phyloP scores from a whole-genome alignment of 37 sponge, comb jelly and placozoan genomes.

The Chondrosia reniformis region DNA sequence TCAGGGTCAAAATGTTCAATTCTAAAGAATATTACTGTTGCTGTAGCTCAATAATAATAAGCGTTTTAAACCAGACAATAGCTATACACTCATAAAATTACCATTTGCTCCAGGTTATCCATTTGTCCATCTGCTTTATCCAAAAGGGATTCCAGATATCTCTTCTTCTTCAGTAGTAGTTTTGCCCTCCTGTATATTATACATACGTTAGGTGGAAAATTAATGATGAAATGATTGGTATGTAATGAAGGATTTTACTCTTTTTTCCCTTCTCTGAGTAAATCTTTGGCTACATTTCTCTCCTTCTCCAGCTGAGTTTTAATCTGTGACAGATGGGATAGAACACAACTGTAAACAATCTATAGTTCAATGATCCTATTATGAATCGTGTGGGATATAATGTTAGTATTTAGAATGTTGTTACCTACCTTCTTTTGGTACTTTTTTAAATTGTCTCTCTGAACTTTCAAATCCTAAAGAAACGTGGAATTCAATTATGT shows the following conservation, averaged over 20 bases:
- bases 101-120: conserved; percentile 92
- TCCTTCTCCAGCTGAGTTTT: conserved; percentile 78
- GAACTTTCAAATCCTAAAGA: conserved; percentile 74
- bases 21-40: no score
- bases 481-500: background rate
- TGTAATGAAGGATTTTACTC: conserved; percentile 61
- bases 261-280: conserved; percentile 87
- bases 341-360: background rate
- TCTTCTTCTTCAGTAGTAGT: conserved; percentile 95
- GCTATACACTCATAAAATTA: no score
- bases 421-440: conserved; percentile 89
- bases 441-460: conserved; percentile 84
- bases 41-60: no score
- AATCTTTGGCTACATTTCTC: conserved; percentile 77
- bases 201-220: no score
- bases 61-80: no score
- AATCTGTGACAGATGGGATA: conserved; percentile 37
- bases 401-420: background rate
- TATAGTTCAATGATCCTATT: background rate
- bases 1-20: no score
- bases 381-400: background rate
- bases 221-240: background rate
- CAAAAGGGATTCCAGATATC: conserved; percentile 80
- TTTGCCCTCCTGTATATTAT: conserved; percentile 77
- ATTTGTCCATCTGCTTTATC: conserved; percentile 93